Percentiles rank a stretch among this genome's conserved stretches.
Conservation (phyloP, 2,797 vertebrate genomes). For the Picus viridis region DNA sequence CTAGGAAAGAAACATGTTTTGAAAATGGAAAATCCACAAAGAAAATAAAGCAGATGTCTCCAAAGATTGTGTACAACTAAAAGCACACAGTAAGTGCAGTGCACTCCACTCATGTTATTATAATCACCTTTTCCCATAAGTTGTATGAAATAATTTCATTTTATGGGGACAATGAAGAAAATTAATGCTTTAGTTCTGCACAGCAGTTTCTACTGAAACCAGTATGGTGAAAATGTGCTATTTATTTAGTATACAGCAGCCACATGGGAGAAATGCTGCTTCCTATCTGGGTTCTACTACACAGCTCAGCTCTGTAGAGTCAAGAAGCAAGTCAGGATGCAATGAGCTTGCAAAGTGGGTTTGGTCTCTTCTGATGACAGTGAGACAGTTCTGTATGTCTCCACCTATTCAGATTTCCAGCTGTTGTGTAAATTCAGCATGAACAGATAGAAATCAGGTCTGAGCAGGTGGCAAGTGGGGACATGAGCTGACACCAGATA, state of each 20-base stretch:
- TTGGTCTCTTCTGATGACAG: neutral
- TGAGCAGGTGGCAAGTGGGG: neutral
- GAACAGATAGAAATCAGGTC: neutral
- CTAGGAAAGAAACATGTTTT: neutral
- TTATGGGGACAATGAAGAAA: neutral
- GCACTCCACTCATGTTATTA: neutral
- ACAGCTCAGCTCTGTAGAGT: neutral
- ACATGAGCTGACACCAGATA: neutral
- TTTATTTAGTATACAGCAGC: neutral
- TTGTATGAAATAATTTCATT: neutral
- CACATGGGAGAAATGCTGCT: neutral
- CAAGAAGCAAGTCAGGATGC: neutral
- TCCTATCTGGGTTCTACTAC: neutral
- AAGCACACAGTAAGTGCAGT: neutral
- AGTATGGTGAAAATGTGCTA: neutral
- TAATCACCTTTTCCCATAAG: neutral
- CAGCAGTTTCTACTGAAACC: neutral
- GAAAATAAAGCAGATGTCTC: neutral
- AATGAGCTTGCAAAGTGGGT: rapidly evolving
- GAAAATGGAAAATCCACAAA: neutral
- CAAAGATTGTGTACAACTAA: neutral
- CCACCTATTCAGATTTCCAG: rapidly evolving
- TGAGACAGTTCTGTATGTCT: neutral
- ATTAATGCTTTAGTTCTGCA: neutral
- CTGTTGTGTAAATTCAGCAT: neutral